phyloP scores from a whole-genome alignment of 2,888 invertebrate species.

The Tiphia femorata region DNA sequence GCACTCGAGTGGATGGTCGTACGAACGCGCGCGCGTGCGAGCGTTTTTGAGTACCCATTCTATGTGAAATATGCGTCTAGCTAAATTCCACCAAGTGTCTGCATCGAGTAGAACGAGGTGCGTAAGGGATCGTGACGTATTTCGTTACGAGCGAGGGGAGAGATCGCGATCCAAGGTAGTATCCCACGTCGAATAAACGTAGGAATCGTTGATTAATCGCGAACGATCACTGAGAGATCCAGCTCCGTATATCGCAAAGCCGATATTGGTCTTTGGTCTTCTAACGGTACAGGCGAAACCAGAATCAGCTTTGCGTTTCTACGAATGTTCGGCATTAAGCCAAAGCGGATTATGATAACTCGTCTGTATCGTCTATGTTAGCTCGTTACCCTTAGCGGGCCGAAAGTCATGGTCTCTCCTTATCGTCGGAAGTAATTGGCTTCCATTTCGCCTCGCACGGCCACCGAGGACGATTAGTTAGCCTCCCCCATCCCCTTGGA shows the following conservation, averaged over 20 bases:
- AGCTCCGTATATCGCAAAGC: no score
- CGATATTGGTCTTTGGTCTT: no score
- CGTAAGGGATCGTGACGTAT: no score
- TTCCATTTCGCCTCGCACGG: conserved; percentile 18
- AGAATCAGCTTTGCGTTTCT: conserved; percentile 50
- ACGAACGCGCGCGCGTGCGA: background rate
- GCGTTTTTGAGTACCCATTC: background rate
- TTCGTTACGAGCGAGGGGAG: no score
- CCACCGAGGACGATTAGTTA: conserved; percentile 26
- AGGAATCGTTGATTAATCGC: no score
- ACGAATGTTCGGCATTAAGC: conserved; percentile 52
- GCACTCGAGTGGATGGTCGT: conserved; percentile 14
- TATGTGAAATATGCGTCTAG: background rate
- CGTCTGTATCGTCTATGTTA: conserved; percentile 28
- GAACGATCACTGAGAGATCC: no score
- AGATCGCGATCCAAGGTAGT: no score
- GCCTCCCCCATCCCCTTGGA: no score
- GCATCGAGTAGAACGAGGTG: no score
- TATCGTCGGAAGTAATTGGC: conserved; percentile 41
- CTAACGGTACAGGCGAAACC: no score
- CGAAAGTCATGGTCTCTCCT: conserved; percentile 22
- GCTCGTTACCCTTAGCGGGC: background rate
- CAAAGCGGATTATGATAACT: conserved; percentile 62
- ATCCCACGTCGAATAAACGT: no score
- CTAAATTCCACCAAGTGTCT: no score